Evolutionary conservation across 2,797 vertebrate genomes (phyloP), one percentile per base, ranked within the genome.

Genomic region (Labeo calbasu): DNA sequence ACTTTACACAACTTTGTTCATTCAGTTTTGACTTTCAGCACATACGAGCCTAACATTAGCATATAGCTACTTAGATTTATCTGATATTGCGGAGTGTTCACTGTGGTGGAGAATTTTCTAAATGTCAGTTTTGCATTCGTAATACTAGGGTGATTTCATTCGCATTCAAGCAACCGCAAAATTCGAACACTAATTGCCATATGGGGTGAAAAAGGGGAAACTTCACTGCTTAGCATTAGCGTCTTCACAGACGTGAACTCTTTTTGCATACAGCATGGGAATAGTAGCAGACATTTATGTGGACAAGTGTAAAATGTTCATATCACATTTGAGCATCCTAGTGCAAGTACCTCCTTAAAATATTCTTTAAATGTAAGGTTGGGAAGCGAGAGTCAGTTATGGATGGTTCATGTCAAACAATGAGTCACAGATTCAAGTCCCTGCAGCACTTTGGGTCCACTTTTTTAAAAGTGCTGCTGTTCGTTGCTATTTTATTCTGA

Each of bases 71-170:
- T 63, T 28, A 48, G 28, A 59, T 57, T 8, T 12, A 48, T 77
- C 17, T 14, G 50, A 59, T 71, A 59, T 46, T 5, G 12, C n/a
- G 4, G 21, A 81, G 43, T 46, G 66, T 71, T 81, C 66, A 71
- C 51, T 51, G 19, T 50, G 25, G 19, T 50, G 55, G 19, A 65
- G 25, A 82, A 11, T 75, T 23, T 82, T 75, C 43, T 25, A 70
- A 82, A 75, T 82, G 81, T 40, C 81, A 63, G 55, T 81, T 81
- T 72, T 32, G 25, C 55, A 50, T 63, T 50, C 19, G 3, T 15
- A 79, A 50, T 65, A 13, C 21, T 43, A 48, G 40, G 5, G 57
- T 28, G 76, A 77, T 48, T 46, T 63, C 40, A 46, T 48, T 77
- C 13, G 0, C 40, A 63, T 25, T 48, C 15, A 0, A 25, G 57